A percentile compares a stretch with the other conserved stretches of the same genome.
Evolutionary conservation across 2,888 invertebrate species (phyloP).

Genomic region (Anaspis maculata): DNA sequence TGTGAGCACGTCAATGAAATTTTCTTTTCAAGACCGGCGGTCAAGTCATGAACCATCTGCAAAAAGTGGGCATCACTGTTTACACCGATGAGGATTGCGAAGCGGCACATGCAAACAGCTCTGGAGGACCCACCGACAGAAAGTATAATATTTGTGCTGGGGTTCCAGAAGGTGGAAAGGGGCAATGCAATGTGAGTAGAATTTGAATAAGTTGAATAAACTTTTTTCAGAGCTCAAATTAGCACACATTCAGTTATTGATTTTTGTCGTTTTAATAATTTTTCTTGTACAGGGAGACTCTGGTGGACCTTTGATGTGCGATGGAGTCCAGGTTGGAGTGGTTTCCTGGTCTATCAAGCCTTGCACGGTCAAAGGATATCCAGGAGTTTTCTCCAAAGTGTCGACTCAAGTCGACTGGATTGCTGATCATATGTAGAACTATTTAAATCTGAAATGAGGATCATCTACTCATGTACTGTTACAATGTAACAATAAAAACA

Average conservation of each 20-base stretch:
- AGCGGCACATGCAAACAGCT: conserved; percentile 24
- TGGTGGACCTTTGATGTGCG: no score
- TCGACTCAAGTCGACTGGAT: conserved; percentile 27
- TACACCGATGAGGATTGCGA: conserved; percentile 37
- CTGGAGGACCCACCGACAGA: conserved; percentile 24
- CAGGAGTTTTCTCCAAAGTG: conserved; percentile 42
- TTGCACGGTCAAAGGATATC: conserved; percentile 37
- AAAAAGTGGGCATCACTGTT: conserved; percentile 37
- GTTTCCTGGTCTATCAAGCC: no score
- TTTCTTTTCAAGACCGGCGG: conserved; percentile 32
- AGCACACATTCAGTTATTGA: conserved; percentile 1
- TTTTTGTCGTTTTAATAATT: conserved; percentile 34
- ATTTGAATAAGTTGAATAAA: neutral
- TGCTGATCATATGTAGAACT: no score
- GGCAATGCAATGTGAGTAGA: no score
- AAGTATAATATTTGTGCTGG: conserved; percentile 41
- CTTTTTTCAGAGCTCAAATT: neutral
- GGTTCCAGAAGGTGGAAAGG: no score
- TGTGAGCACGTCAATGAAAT: neutral
- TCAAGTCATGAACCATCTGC: conserved; percentile 30
- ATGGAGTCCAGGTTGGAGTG: no score
- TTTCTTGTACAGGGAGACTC: no score
- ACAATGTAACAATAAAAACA: no score
- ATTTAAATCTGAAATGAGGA: no score
- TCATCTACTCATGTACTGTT: no score